Base-by-base conservation (phyloP, 2,113 vertebrate genomes). In the Tiliqua scincoides region DNA sequence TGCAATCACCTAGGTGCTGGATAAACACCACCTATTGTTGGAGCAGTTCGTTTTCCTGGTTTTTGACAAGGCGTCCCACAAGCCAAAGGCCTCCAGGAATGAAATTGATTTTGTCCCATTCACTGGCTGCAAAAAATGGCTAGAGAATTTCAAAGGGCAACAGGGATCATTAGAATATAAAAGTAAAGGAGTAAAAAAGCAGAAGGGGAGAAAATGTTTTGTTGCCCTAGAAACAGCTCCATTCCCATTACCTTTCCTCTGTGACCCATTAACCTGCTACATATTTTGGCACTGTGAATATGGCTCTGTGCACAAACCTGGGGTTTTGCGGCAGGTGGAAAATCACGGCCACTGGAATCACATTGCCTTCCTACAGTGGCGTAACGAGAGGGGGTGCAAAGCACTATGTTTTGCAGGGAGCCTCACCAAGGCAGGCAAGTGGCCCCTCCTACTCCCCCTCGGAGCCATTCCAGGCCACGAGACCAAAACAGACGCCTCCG, bases 141-240 rank as follows among this genome's bases (percentile, higher is more conserved):
- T 84, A 75, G 68, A 79, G 76, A 59, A 40, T 67, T 84, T 88
- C 76, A 84, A 75, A 88, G 11, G 2, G 77, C 43, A 72, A 43
- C 61, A 84, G 76, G 65, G 32, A 79, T 43, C 43, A 30, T 68
- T 74, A 11, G 73, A 68, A 85, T 77, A 57, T 75, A 84, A 75
- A 84, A 79, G 77, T 61, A 70, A 73, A 79, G 43, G 54, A 43
- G 62, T 75, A 87, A 40, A 63, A 52, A 54, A 73, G 80, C 52
- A 35, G 25, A 62, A 32, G 18, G 59, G 32, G 80, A 21, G 30
- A 27, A 77, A 83, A 68, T 70, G 75, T 75, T 88, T 88, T 84
- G 87, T 88, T 88, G 70, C 87, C 76, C 54, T 88, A 80, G 87
- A 80, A 88, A 88, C 76, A 74, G 61, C 52, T 40, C 59, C 32